phyloP scores from a whole-genome alignment of 2,888 invertebrate species.

The Parnassius glacialis region DNA sequence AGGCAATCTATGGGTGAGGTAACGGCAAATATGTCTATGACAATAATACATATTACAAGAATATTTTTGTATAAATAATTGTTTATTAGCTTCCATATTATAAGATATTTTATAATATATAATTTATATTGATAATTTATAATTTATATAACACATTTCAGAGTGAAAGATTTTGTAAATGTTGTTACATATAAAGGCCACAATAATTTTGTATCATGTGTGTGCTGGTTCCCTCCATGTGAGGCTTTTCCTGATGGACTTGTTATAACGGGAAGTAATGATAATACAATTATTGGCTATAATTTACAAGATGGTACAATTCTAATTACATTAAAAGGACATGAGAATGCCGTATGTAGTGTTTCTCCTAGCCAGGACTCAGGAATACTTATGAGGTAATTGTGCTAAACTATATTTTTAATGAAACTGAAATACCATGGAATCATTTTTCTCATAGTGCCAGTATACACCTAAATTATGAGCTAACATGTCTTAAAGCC shows the following conservation, averaged over 20 bases:
- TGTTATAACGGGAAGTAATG: conserved; percentile 94
- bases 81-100: too few relatives aligned
- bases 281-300: conserved; percentile 90
- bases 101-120: too few relatives aligned
- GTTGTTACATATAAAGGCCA: conserved; percentile 88
- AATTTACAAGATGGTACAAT: conserved; percentile 85
- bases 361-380: conserved; percentile 64
- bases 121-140: too few relatives aligned
- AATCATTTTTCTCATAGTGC: too few relatives aligned
- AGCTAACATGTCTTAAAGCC: too few relatives aligned
- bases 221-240: conserved; percentile 88
- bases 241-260: conserved; percentile 87
- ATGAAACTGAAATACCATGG: too few relatives aligned
- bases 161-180: conserved; percentile 82
- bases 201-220: conserved; percentile 91
- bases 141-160: conserved; percentile 39
- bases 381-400: conserved; percentile 67
- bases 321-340: conserved; percentile 86
- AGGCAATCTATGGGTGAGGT: too few relatives aligned
- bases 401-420: conserved; percentile 17
- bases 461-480: too few relatives aligned
- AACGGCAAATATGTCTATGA: too few relatives aligned
- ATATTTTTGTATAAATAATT: too few relatives aligned
- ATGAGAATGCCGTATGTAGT: conserved; percentile 86
- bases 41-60: too few relatives aligned